Base-by-base conservation (phyloP, 2,113 vertebrate genomes). In the Pachycephala philippinensis region DNA sequence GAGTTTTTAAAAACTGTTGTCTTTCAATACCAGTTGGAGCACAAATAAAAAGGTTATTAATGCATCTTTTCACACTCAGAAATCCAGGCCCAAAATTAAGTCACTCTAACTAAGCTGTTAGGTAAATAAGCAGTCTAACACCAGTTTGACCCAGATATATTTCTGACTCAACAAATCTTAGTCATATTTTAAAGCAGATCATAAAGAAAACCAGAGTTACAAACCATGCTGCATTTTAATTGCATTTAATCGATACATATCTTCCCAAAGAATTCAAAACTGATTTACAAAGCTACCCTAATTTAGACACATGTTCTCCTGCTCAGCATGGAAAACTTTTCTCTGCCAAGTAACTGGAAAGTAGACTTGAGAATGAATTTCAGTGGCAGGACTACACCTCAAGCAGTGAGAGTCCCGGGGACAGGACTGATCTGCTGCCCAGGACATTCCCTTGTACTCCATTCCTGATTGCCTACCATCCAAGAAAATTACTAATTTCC, bases 71-170 rank as follows among this genome's bases (percentile, higher is more conserved):
- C 69, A 24, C 77, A 81, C 57, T 81, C 27, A 88, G 42, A 93
- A 91, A 89, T 78, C 19, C 49, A 89, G 42, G 33, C 74, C 40
- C 59, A 65, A 60, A 75, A 71, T 37, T 86, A 84, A 88, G 75
- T 65, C 13, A 4, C 24, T 89, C 23, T 37, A 90, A 59, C 33
- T 74, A 65, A 89, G 52, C 44, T 60, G 30, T 70, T 49, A 87
- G 69, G 57, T 79, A 91, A 68, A 86, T 49, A 72, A 94, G 61
- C 77, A 84, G 52, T 17, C 40, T 89, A 72, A 89, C 59, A 81
- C 20, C 16, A 35, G 15, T 54, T 77, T 87, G 54, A 74, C 56
- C 63, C 64, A 92, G 69, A 87, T 65, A 59, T 20, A 7, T 31
- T 39, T 39, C n/a, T 90, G 75, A 80, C 40, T 85, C 68, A 90